Evolutionary conservation across 2,888 invertebrate genomes (phyloP), one percentile per base, ranked within the genome.

Genomic region (Muschampia plurimacula): DNA sequence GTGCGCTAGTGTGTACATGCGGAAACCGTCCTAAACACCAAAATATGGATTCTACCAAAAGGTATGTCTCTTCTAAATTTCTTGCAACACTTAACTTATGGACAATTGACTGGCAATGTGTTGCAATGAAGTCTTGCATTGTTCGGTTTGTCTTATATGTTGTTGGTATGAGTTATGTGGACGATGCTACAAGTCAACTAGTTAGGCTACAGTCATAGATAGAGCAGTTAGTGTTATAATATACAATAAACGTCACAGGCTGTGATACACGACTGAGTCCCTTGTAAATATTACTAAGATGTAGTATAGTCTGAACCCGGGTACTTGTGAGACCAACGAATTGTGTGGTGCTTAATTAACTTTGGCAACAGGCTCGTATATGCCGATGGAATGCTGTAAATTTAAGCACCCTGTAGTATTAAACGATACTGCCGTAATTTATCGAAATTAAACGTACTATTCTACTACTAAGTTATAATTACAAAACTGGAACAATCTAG

Each of bases 251-350:
- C 78, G 78, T 80, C 74, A 75, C 79, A 75, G 85, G 85, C 86
- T 84, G 86, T 86, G 85, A 85, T 82, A 83, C 78, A 83, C 80
- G 86, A 86, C 86, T 83, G 86, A 85, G 79, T 80, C 81, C 81
- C 81, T 79, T 81, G 78, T 79, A 81, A 79, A 82, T 84, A 83
- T 77, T 75, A 77, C 79, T 69, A 84, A 84, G 80, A 75, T 75
- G 74, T 79, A 80, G 79, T 64, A 72, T 74, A 70, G 73, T 74
- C 46, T 44, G 72, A 39, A 36, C 64, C 59, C 13, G 67, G 67
- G 77, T 78, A 79, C 77, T 76, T 77, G 75, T 52, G 75, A 70
- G 57, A 36, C 55, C 55, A 55, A 36, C 8, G 12, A 5, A 15
- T 13, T n/a, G 46, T 44, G 63, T 67, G 68, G 57, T 41, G 55